Evolutionary conservation across 1,140 invertebrate species (phyloP).

Genomic region (Eupristina koningsbergeri): DNA sequence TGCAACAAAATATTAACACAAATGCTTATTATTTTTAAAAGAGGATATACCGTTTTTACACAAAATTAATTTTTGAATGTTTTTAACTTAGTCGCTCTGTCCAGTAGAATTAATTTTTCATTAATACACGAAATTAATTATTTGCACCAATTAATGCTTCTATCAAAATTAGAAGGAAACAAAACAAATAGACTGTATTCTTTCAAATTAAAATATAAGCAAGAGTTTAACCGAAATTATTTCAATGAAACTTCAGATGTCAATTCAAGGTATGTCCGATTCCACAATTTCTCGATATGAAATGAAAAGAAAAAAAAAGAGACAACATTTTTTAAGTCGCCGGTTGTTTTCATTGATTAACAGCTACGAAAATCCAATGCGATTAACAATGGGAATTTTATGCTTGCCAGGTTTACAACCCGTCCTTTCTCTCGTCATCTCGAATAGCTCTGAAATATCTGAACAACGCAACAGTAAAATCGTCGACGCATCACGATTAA

Average conservation of each 20-base stretch:
- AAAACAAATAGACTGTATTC: not conserved
- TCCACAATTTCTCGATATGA: not conserved
- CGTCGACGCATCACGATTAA: not conserved
- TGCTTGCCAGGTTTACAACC: not conserved
- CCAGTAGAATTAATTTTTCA: no score
- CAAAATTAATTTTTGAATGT: not conserved
- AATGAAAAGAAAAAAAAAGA: not conserved
- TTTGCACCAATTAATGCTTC: no score
- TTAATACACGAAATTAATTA: no score
- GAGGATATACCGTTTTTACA: not conserved
- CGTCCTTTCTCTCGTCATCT: not conserved
- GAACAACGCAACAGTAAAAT: not conserved
- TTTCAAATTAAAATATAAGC: not conserved
- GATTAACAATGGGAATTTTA: not conserved
- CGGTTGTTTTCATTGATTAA: not conserved
- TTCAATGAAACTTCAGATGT: no score
- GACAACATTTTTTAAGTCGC: not conserved
- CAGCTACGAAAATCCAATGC: not conserved
- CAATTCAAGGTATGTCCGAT: not conserved
- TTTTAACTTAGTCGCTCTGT: not conserved
- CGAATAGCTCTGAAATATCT: not conserved
- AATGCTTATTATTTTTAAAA: not conserved
- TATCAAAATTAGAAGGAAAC: not conserved
- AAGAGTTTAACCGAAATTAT: no score
- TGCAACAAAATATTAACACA: no score